phyloP scores from a whole-genome alignment of 2,113 vertebrate species.

The Corythornis madagascariensis region DNA sequence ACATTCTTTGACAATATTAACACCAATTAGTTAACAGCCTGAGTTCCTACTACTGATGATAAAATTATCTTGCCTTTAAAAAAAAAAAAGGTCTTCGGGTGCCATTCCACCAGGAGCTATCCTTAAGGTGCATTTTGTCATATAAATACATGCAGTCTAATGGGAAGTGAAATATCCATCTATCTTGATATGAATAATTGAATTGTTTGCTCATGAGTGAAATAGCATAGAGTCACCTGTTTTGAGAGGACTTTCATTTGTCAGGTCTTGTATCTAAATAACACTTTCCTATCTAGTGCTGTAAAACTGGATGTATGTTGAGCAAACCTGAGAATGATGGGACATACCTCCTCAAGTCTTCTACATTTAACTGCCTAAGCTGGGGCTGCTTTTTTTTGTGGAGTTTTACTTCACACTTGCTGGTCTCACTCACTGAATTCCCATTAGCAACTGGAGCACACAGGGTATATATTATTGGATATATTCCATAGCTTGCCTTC shows the following conservation, averaged over 20 bases:
- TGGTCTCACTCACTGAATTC: neutral
- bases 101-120: neutral
- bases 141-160: neutral
- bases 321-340: neutral
- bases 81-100: neutral
- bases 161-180: neutral
- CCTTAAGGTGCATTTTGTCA: neutral
- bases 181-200: neutral
- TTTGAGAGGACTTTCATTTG: neutral
- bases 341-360: neutral
- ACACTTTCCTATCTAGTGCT: neutral
- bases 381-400: neutral
- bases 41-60: neutral
- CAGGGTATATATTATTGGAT: neutral
- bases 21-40: neutral
- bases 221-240: neutral
- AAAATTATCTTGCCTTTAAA: neutral
- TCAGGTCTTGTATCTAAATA: neutral
- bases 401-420: neutral
- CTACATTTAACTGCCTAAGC: neutral
- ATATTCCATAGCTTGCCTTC: neutral
- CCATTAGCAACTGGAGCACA: neutral
- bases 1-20: neutral
- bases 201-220: neutral
- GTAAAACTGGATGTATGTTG: neutral